Evolutionary conservation across 1,140 invertebrate genomes (phyloP).

Genomic region (Penaeus vannamei): DNA sequence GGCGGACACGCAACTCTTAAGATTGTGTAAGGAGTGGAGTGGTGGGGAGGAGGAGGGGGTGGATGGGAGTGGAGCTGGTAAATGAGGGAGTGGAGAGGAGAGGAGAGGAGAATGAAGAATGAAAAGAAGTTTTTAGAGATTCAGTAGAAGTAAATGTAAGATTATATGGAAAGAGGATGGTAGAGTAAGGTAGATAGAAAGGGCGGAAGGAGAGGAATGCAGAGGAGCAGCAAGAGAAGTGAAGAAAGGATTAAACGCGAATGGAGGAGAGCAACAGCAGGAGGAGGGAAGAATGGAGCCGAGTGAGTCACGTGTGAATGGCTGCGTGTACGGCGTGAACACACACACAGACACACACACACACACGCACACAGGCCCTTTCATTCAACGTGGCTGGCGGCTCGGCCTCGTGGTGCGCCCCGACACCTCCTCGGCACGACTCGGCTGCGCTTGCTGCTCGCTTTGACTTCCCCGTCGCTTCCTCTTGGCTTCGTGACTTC

Average conservation of each 20-base stretch:
- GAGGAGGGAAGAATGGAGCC: no score
- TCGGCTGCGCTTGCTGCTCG: no score
- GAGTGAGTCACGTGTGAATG: background rate
- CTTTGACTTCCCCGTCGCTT: no score
- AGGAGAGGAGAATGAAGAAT: background rate
- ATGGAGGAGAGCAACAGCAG: no score
- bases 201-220: background rate
- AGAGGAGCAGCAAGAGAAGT: background rate
- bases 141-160: background rate
- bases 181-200: background rate
- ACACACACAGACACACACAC: slow-evolving; percentile 22
- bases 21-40: no score
- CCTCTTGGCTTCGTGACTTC: no score
- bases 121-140: background rate
- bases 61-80: no score
- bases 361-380: slow-evolving; percentile 16
- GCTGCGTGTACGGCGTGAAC: background rate
- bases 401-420: background rate
- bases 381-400: background rate
- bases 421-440: no score
- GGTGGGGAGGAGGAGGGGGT: no score
- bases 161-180: background rate
- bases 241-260: background rate
- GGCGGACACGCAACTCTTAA: no score
- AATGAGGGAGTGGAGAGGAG: no score